Evolutionary conservation across 2,113 vertebrate species (phyloP).

Genomic region (Phyllostomus discolor): DNA sequence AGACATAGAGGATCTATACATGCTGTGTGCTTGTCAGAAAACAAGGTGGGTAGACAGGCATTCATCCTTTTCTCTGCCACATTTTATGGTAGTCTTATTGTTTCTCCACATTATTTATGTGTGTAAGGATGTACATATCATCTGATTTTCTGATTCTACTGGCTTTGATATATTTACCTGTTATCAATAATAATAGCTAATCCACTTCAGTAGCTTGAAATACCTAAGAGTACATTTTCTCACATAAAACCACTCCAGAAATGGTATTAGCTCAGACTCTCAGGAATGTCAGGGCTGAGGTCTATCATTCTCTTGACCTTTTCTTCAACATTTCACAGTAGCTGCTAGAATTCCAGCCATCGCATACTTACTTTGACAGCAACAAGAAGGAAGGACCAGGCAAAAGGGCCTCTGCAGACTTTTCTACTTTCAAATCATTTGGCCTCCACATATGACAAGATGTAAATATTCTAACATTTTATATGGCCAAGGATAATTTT

Average conservation of each 20-base stretch:
- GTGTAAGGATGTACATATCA: background rate
- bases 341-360: background rate
- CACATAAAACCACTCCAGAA: background rate
- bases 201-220: background rate
- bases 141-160: background rate
- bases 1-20: background rate
- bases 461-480: background rate
- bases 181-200: background rate
- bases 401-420: background rate
- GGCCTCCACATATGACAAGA: background rate
- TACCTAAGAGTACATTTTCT: background rate
- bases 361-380: background rate
- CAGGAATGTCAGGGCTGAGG: background rate
- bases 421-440: conserved; percentile 5
- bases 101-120: background rate
- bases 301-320: background rate
- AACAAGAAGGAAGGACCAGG: background rate
- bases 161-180: background rate
- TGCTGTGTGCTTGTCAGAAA: background rate
- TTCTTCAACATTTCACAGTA: background rate
- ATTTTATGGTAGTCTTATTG: background rate
- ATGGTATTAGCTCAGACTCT: background rate
- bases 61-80: background rate
- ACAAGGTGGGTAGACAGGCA: background rate
- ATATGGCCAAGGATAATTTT: background rate